A percentile compares a stretch with the other conserved stretches of the same genome.
These are phyloP conservation scores for Cheilosia grossa DNA, from an alignment of 2,888 invertebrate species.

Conservation along the genomic window DNA sequence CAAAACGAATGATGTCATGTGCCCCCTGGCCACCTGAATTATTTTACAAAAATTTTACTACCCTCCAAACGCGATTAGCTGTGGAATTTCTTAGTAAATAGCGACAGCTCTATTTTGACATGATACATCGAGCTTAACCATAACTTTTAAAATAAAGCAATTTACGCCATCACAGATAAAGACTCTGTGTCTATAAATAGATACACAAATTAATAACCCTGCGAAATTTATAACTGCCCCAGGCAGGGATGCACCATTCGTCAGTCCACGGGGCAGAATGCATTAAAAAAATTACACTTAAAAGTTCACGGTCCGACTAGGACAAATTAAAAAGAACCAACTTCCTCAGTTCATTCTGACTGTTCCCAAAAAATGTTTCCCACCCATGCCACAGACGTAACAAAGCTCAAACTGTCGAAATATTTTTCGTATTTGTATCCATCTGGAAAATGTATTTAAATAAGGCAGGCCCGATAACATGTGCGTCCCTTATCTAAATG, in stretches of 20 bases:
- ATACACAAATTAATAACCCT: not conserved
- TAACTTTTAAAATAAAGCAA: not conserved
- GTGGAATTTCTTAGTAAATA: constrained; percentile 5
- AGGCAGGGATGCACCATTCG: too few species aligned
- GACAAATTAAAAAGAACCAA: too few species aligned
- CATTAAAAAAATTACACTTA: too few species aligned
- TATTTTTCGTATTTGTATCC: not conserved
- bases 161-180: not conserved
- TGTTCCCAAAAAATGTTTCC: too few species aligned
- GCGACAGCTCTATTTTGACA: constrained; percentile 14
- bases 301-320: too few species aligned
- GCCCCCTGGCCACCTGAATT: not conserved
- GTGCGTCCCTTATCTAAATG: not conserved
- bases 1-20: constrained; percentile 15
- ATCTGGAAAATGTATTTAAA: not conserved
- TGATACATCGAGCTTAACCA: constrained; percentile 20
- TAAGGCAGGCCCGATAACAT: not conserved
- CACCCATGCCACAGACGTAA: not conserved
- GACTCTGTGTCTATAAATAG: constrained; percentile 4
- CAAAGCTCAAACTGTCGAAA: not conserved
- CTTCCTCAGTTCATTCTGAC: too few species aligned
- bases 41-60: not conserved
- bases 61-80: not conserved
- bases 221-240: not conserved
- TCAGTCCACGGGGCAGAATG: too few species aligned